A percentile compares a stretch with the other conserved stretches of the same genome.
These are phyloP conservation scores for Drosophila fungiperda DNA, from an alignment of 2,888 invertebrate species.

Conservation along the genomic window DNA sequence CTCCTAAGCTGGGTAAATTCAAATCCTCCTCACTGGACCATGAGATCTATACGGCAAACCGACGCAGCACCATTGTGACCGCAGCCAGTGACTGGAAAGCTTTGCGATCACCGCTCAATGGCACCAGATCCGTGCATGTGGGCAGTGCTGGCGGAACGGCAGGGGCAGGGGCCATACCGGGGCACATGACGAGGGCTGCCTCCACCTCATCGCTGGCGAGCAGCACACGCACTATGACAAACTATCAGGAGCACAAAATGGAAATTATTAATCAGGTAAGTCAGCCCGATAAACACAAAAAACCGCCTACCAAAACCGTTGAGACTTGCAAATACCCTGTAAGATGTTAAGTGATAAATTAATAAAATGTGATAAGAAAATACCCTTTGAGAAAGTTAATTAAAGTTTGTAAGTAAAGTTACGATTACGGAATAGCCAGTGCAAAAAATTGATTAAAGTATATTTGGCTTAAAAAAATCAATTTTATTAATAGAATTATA, in stretches of 20 bases:
- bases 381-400: background rate
- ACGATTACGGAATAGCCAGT: background rate
- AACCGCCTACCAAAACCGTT: background rate
- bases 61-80: conserved; percentile 73
- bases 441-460: background rate
- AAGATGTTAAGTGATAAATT: background rate
- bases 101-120: conserved; percentile 62
- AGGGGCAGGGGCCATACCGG: conserved; percentile 36
- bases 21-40: conserved; percentile 81
- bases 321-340: conserved; percentile 23
- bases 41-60: conserved; percentile 77
- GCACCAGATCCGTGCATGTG: conserved; percentile 48
- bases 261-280: conserved; percentile 84
- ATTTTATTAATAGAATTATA: no score
- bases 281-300: conserved; percentile 18
- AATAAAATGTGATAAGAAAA: background rate
- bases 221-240: conserved; percentile 77
- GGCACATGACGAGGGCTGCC: conserved; percentile 76
- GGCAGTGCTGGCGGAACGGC: conserved; percentile 27
- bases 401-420: background rate
- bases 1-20: conserved; percentile 65
- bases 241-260: conserved; percentile 84
- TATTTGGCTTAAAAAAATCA: no score
- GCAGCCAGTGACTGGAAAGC: conserved; percentile 72
- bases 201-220: conserved; percentile 82